Base-by-base conservation (phyloP, 1,140 invertebrate genomes). In the Xylocopa sonorina region DNA sequence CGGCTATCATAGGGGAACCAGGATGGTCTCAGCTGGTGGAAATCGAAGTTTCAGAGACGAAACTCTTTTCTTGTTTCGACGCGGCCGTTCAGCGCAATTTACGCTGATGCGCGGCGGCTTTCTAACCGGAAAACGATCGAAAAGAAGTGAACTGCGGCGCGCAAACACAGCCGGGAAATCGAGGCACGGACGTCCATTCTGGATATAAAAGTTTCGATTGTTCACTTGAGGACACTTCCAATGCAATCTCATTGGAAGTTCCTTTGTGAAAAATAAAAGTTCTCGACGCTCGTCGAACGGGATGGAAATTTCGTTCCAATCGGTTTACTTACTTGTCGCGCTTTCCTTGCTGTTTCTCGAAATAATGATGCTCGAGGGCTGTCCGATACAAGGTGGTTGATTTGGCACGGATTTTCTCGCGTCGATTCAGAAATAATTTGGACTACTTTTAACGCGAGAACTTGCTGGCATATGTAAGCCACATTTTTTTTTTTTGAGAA, bases 21-120 rank as follows among this genome's bases (percentile, higher is more conserved):
- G 41, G 27, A 27, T 27, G 48, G n/a, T 53, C 32, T 0, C 66
- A 69, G 66, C 50, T 69, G 50, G 10, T 18, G 3, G 6, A 16
- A 7, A 50, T 50, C 24, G 48, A 41, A 69, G 66, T 69, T 53
- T 68, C 50, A 32, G n/a, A 24, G 29, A 18, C 16, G 34, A 69
- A 53, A 69, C 32, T 69, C 66, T 69, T 27, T 18, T 14, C 48
- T 3, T 5, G 14, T 38, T 68, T 51, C 12, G 46, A n/a, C 48
- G 64, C n/a, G 29, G 48, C n/a, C 24, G 66, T 38, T 16, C 50
- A 7, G 53, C 27, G 24, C 24, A 53, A 69, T 38, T 68, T 68
- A 68, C 48, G 32, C n/a, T 53, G 32, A 68, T 53, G 66, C 14
- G 5, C 12, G 2, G 5, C 24, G 12, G 21, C 14, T 34, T 32